Base-by-base conservation (phyloP, 2,888 invertebrate genomes). In the Ophion ventricosus region DNA sequence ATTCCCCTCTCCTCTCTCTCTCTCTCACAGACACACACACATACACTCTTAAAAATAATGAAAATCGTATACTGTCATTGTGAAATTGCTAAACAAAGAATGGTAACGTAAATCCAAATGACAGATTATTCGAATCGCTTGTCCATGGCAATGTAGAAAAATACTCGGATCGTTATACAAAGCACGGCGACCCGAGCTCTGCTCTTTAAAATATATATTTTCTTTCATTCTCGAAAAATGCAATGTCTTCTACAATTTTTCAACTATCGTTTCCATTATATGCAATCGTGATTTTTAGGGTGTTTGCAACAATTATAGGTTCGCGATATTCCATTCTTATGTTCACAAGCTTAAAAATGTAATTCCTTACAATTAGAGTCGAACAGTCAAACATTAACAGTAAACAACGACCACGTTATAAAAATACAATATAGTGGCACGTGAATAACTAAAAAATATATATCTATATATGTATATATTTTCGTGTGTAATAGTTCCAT, bases 351-450 rank as follows among this genome's bases (percentile, higher is more conserved):
- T 66, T 3, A 25, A 56, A 57, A 66, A 54, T 61, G 20, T 57
- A 5, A 10, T 26, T 14, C 25, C 40, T 82, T 54, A 66, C 66
- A 76, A 75, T 75, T 73, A 66, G 29, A 29, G 66, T 76, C 64
- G 61, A 85, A 82, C 79, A 76, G 79, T 85, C 67, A 82, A 85
- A 85, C 79, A 23, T 73, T 69, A 82, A 85, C 81, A 82, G 79
- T 82, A 66, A 84, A 84, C 79, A 85, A 85, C 76, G 82, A 85
- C 75, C 82, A 79, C 75, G 40, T 82, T 82, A 82, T 82, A 85
- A 85, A 85, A 82, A 82, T 84, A 82, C 79, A 64, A 73, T 82
- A 76, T 82, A 56, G 84, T 76, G 79, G 67, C 66, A 82, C 66
- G 72, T 59, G 43, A 72, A 76, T 79, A 84, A 84, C 82, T 75